Evolutionary conservation across 2,113 vertebrate genomes (phyloP).

Genomic region (Lutjanus erythropterus): DNA sequence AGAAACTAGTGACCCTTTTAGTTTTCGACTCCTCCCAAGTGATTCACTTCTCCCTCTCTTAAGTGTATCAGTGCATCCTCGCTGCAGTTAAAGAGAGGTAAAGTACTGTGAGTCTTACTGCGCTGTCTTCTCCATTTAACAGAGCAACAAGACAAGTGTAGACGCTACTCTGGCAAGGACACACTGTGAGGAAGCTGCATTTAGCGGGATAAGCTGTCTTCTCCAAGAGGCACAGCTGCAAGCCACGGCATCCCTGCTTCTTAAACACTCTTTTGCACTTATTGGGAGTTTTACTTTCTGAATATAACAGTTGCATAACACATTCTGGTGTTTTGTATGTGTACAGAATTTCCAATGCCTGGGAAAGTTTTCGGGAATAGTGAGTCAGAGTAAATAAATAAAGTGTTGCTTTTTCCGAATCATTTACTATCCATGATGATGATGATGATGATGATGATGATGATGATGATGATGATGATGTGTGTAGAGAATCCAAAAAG

Average conservation of each 20-base stretch:
- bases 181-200: constrained; percentile 52
- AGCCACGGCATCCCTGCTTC: not conserved
- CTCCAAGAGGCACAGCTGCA: not conserved
- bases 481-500: too few relatives aligned
- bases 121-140: constrained; percentile 56
- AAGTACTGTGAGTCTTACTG: constrained; percentile 31
- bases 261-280: constrained; percentile 46
- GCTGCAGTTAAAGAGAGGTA: not conserved
- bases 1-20: constrained; percentile 17
- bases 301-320: constrained; percentile 14
- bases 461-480: too few relatives aligned
- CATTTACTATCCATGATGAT: not conserved
- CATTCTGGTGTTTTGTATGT: constrained; percentile 28
- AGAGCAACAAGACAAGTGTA: constrained; percentile 76
- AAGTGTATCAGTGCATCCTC: not conserved
- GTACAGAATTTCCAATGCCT: constrained; percentile 12
- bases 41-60: constrained; percentile 8
- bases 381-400: constrained; percentile 19
- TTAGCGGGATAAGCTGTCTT: not conserved
- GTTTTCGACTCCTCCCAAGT: constrained; percentile 12
- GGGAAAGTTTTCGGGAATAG: constrained; percentile 8
- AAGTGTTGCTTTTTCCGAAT: constrained; percentile 5
- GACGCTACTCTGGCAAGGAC: constrained; percentile 58
- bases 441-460: too few relatives aligned
- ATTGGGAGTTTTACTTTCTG: constrained; percentile 30